A percentile compares a stretch with the other conserved stretches of the same genome.
Evolutionary conservation across 2,797 vertebrate genomes (phyloP).

Genomic region (Premnoplex brunnescens): DNA sequence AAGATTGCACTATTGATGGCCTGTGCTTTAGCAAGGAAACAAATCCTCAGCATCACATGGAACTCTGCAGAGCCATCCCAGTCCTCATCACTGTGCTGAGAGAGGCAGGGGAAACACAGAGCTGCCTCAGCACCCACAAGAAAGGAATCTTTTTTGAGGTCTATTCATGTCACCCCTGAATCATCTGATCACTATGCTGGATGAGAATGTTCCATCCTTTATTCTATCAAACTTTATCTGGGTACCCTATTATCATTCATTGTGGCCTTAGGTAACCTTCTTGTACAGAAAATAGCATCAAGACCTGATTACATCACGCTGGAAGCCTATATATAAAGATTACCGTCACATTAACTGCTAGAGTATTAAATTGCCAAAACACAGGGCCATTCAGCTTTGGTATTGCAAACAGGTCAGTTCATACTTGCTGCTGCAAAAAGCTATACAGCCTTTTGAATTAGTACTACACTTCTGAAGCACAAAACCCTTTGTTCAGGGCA

Average conservation of each 20-base stretch:
- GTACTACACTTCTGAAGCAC: not conserved
- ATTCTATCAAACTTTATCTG: not conserved
- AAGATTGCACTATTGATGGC: not conserved
- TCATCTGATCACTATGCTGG: not conserved
- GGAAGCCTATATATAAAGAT: not conserved
- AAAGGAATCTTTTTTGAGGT: not conserved
- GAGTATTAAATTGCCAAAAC: not conserved
- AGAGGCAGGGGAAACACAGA: not conserved
- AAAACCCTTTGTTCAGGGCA: not conserved
- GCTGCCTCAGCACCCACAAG: not conserved
- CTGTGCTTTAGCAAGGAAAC: not conserved
- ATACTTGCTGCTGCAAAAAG: not conserved
- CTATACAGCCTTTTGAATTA: not conserved
- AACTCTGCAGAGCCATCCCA: not conserved
- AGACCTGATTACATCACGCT: not conserved
- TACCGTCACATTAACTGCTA: not conserved
- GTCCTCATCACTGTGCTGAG: accelerated
- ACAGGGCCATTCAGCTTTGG: not conserved
- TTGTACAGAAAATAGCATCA: not conserved
- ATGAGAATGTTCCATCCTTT: not conserved
- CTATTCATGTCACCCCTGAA: not conserved
- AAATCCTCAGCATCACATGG: not conserved
- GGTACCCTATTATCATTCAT: not conserved
- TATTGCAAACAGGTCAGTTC: not conserved
- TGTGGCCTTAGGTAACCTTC: not conserved